A percentile compares a stretch with the other conserved stretches of the same genome.
Conservation (phyloP, 1,140 invertebrate genomes). For the Mamestra configurata region DNA sequence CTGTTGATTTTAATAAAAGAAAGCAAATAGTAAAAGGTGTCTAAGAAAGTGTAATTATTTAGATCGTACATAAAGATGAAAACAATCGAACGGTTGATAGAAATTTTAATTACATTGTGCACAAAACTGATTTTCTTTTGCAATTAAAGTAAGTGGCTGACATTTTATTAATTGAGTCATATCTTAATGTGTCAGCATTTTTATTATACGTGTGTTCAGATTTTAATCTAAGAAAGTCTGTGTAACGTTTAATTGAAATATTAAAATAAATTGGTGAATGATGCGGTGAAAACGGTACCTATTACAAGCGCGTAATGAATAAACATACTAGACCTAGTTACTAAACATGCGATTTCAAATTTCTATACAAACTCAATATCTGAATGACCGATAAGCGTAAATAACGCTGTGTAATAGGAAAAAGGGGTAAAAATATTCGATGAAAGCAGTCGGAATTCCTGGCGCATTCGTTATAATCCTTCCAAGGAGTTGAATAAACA, state of each 20-base stretch:
- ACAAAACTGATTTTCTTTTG: conserved; percentile 50
- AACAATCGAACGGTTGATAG: conserved; percentile 60
- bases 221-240: not conserved
- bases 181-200: not conserved
- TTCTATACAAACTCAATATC: conserved; percentile 53
- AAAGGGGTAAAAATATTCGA: conserved; percentile 43
- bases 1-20: conserved; percentile 19
- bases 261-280: not conserved
- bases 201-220: not conserved
- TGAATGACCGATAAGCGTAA: conserved; percentile 51
- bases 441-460: conserved; percentile 44
- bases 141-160: conserved; percentile 32
- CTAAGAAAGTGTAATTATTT: conserved; percentile 46
- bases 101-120: conserved; percentile 64
- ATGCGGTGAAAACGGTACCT: conserved; percentile 55
- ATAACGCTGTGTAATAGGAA: conserved; percentile 37
- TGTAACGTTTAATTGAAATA: not conserved
- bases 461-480: conserved; percentile 46
- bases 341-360: conserved; percentile 63
- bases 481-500: conserved; percentile 56
- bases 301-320: conserved; percentile 58
- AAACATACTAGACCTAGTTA: conserved; percentile 61
- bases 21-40: conserved; percentile 6
- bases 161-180: conserved; percentile 24
- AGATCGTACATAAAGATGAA: conserved; percentile 2